Percentiles rank a stretch among this genome's conserved stretches.
phyloP scores from a whole-genome alignment of 2,888 invertebrate genomes.

The Aethes cnicana region DNA sequence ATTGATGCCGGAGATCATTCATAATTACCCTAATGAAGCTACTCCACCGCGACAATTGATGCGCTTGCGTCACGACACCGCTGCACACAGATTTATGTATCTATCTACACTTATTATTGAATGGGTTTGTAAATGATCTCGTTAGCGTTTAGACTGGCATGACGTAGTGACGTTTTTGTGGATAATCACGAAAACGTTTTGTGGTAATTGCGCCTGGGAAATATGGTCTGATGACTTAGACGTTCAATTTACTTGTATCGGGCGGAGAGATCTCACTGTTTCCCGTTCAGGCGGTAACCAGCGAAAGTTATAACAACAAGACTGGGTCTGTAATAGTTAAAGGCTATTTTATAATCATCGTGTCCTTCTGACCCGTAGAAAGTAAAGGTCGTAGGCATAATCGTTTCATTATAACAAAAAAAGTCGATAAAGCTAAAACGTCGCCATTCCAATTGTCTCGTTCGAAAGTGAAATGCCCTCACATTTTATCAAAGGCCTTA shows the following conservation, averaged over 20 bases:
- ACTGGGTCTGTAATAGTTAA: not conserved
- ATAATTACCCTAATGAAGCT: constrained; percentile 31
- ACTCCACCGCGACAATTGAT: constrained; percentile 28
- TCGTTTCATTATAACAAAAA: constrained; percentile 53
- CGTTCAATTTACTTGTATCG: not conserved
- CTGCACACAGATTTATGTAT: constrained; percentile 18
- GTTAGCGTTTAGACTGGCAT: constrained; percentile 4
- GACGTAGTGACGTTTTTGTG: not conserved
- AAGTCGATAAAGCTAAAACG: constrained; percentile 49
- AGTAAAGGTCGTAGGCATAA: constrained; percentile 58
- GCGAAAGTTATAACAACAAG: constrained; percentile 4
- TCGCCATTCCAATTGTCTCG: constrained; percentile 48
- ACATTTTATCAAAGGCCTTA: constrained; percentile 28
- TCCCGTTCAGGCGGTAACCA: not conserved
- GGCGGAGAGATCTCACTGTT: not conserved
- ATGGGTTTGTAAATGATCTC: constrained; percentile 22
- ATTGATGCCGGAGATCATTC: constrained; percentile 42
- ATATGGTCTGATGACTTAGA: not conserved
- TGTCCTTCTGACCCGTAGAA: constrained; percentile 57
- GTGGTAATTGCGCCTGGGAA: constrained; percentile 6
- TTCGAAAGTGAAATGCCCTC: constrained; percentile 55
- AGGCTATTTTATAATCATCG: constrained; percentile 42
- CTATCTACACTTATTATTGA: constrained; percentile 12
- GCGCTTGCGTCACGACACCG: constrained; percentile 21
- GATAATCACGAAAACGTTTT: not conserved